Percentiles rank a stretch among this genome's conserved stretches.
Evolutionary conservation across 1,140 invertebrate species (phyloP).

Genomic region (Bursaphelenchus mucronatus): DNA sequence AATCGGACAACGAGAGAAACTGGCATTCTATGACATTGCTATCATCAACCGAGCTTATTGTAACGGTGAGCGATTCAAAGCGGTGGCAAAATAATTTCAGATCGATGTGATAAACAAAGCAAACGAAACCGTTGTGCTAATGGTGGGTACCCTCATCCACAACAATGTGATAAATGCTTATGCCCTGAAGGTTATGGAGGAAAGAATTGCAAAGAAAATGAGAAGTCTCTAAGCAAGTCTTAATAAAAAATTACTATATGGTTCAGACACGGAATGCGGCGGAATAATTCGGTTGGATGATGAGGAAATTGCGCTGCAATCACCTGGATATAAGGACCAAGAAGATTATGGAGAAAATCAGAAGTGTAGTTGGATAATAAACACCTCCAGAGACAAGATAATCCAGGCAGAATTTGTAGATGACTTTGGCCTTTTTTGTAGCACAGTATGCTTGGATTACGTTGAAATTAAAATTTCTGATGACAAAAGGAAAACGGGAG

Average conservation of each 20-base stretch:
- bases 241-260: constrained; percentile 1
- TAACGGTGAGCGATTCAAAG: constrained; percentile 35
- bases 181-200: constrained; percentile 59
- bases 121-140: constrained; percentile 38
- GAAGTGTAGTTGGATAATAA: constrained; percentile 53
- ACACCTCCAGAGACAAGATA: constrained; percentile 31
- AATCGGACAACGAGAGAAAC: constrained; percentile 54
- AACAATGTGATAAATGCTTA: constrained; percentile 48
- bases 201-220: constrained; percentile 45
- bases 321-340: constrained; percentile 45
- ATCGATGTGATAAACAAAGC: constrained; percentile 39
- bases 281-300: constrained; percentile 34
- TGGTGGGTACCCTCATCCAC: constrained; percentile 59
- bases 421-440: constrained; percentile 55
- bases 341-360: constrained; percentile 50
- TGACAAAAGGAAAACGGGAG: constrained; percentile 52
- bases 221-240: constrained; percentile 49
- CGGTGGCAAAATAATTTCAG: constrained; percentile 31
- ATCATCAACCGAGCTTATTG: constrained; percentile 58
- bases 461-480: constrained; percentile 52
- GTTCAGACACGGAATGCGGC: constrained; percentile 55
- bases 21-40: constrained; percentile 53
- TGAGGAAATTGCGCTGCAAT: constrained; percentile 44
- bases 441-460: constrained; percentile 52
- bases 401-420: constrained; percentile 54